phyloP scores from a whole-genome alignment of 2,797 vertebrate genomes.

The Spheniscus humboldti region DNA sequence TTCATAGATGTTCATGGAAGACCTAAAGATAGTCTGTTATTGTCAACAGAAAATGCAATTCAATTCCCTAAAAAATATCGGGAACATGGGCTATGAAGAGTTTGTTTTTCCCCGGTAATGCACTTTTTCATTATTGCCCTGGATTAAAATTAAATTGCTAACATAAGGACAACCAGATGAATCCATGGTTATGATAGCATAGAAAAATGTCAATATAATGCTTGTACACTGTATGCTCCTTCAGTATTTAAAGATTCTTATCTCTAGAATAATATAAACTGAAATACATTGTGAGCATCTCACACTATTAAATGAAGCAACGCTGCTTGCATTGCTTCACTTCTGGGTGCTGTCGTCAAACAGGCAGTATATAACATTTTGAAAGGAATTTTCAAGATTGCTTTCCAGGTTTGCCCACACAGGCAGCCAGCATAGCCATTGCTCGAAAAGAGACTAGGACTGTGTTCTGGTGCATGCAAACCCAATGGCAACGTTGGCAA shows the following conservation, averaged over 20 bases:
- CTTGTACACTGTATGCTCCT: background rate
- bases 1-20: slow-evolving; percentile 18
- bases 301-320: background rate
- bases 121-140: slow-evolving; percentile 56
- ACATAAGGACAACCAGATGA: slow-evolving; percentile 53
- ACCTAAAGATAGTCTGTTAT: slow-evolving; percentile 52
- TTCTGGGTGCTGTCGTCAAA: background rate
- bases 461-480: slow-evolving; percentile 5
- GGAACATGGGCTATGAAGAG: background rate
- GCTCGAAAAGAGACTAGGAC: slow-evolving; percentile 27
- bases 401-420: slow-evolving; percentile 3
- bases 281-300: background rate
- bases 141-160: slow-evolving; percentile 71
- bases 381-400: slow-evolving; percentile 30
- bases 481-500: background rate
- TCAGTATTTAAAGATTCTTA: slow-evolving; percentile 44
- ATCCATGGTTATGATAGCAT: slow-evolving; percentile 52
- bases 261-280: slow-evolving; percentile 40
- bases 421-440: background rate
- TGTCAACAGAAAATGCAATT: slow-evolving; percentile 45
- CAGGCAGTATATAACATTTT: background rate
- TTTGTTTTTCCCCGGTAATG: slow-evolving; percentile 40
- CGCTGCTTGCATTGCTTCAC: background rate
- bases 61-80: slow-evolving; percentile 63
- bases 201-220: slow-evolving; percentile 31